Percentiles rank a stretch among this genome's conserved stretches.
Evolutionary conservation across 2,888 invertebrate species (phyloP).

Genomic region (Nasonia oneida): DNA sequence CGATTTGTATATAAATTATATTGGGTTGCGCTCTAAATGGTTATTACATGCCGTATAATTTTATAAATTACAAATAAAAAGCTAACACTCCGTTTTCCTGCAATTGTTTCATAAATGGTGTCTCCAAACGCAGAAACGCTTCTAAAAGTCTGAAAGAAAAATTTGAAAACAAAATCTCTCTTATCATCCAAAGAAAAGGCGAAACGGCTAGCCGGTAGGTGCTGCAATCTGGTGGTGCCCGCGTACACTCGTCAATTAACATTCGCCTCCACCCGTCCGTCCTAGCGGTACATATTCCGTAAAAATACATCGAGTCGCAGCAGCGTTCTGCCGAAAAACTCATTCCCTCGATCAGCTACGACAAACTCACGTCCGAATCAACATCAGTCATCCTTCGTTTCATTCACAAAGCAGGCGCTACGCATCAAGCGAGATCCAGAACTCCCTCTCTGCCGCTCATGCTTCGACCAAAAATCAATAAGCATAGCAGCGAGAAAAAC

Average conservation of each 20-base stretch:
- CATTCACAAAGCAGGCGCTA: background rate
- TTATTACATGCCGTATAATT: too few relatives aligned
- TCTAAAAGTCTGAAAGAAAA: background rate
- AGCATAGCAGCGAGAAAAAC: background rate
- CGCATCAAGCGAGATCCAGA: background rate
- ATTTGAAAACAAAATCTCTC: background rate
- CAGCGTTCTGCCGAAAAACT: background rate
- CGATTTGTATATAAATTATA: too few relatives aligned
- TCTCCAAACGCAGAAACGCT: too few relatives aligned
- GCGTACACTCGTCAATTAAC: background rate
- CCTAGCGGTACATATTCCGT: background rate
- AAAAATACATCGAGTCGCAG: background rate
- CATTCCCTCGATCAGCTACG: background rate
- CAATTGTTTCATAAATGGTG: too few relatives aligned
- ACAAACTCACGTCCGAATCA: background rate
- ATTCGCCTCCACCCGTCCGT: slow-evolving; percentile 18
- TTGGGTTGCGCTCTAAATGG: too few relatives aligned
- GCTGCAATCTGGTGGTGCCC: slow-evolving; percentile 68
- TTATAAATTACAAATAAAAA: too few relatives aligned
- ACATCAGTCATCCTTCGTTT: background rate
- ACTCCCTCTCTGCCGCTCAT: background rate
- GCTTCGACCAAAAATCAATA: slow-evolving; percentile 4
- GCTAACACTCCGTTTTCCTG: too few relatives aligned
- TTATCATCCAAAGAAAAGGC: slow-evolving; percentile 14
- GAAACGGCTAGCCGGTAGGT: slow-evolving; percentile 60